Conservation (phyloP, 2,113 vertebrate genomes). For the Proterorhinus semilunaris region DNA sequence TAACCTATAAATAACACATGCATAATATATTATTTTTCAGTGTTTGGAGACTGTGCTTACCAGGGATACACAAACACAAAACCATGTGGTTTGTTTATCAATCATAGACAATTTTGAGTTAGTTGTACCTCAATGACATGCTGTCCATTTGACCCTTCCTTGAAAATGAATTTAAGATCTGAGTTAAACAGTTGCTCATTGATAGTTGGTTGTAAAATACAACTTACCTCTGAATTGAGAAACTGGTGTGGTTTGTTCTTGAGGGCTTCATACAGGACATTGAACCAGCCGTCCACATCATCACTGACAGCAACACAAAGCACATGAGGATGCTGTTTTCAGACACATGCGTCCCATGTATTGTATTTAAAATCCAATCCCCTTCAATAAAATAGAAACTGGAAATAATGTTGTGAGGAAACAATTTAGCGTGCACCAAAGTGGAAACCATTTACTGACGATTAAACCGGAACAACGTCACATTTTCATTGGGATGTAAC, state of each 20-base stretch:
- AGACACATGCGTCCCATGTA: not conserved
- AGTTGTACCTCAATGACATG: conserved; percentile 27
- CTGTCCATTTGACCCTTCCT: conserved; percentile 12
- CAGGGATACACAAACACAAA: not conserved
- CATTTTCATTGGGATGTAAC: conserved; percentile 23
- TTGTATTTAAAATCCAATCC: conserved; percentile 43
- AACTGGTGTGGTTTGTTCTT: conserved; percentile 32
- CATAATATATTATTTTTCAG: not conserved
- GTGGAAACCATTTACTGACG: conserved; percentile 23
- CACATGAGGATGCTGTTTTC: not conserved
- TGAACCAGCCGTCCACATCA: conserved; percentile 64
- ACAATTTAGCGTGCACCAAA: conserved; percentile 9
- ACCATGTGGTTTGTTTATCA: not conserved
- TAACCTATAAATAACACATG: conserved; percentile 24
- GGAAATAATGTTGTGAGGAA: conserved; percentile 14
- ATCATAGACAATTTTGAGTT: not conserved
- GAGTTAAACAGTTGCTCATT: not conserved
- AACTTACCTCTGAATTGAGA: conserved; percentile 32
- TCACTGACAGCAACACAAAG: conserved; percentile 40
- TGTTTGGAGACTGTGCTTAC: not conserved
- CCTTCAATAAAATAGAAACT: conserved; percentile 11
- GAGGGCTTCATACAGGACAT: conserved; percentile 54
- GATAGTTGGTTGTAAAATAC: not conserved
- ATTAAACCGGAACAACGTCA: conserved; percentile 16
- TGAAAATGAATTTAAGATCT: not conserved